A percentile compares a stretch with the other conserved stretches of the same genome.
Conservation (phyloP, 2,888 invertebrate genomes). For the Acronicta psi region DNA sequence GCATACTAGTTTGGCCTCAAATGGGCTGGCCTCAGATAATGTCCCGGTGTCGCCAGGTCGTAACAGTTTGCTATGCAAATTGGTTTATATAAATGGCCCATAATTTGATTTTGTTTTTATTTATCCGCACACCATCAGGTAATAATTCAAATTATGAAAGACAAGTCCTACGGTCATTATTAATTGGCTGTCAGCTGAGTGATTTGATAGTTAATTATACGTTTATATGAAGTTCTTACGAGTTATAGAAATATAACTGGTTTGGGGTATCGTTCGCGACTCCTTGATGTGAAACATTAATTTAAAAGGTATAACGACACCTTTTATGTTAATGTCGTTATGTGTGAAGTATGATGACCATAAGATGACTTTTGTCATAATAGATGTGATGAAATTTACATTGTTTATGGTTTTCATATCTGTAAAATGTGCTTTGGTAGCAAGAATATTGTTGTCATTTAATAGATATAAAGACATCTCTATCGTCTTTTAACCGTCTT, state of each 20-base stretch:
- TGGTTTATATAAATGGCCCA: constrained; percentile 63
- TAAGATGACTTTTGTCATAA: neutral
- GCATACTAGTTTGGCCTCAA: constrained; percentile 39
- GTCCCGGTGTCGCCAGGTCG: constrained; percentile 52
- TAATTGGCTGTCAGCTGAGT: constrained; percentile 56
- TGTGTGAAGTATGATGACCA: constrained; percentile 21
- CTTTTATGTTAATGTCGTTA: constrained; percentile 29
- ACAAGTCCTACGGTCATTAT: constrained; percentile 51
- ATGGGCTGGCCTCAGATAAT: constrained; percentile 46
- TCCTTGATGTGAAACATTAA: constrained; percentile 40
- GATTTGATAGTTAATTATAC: constrained; percentile 59
- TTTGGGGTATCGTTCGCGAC: constrained; percentile 42
- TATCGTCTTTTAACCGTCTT: too few relatives aligned
- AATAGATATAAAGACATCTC: neutral
- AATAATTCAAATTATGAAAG: constrained; percentile 58
- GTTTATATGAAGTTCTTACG: constrained; percentile 44
- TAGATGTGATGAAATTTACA: neutral
- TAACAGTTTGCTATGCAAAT: constrained; percentile 68
- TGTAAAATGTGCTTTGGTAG: neutral
- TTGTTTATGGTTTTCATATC: neutral
- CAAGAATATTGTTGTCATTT: neutral
- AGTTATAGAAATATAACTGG: constrained; percentile 55
- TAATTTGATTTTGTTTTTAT: constrained; percentile 63
- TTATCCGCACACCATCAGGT: constrained; percentile 54
- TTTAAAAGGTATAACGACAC: constrained; percentile 36